These are phyloP conservation scores for Trachythela sp. DNA, from an alignment of 64 coral and sea anemone species.

Conservation along the genomic window DNA sequence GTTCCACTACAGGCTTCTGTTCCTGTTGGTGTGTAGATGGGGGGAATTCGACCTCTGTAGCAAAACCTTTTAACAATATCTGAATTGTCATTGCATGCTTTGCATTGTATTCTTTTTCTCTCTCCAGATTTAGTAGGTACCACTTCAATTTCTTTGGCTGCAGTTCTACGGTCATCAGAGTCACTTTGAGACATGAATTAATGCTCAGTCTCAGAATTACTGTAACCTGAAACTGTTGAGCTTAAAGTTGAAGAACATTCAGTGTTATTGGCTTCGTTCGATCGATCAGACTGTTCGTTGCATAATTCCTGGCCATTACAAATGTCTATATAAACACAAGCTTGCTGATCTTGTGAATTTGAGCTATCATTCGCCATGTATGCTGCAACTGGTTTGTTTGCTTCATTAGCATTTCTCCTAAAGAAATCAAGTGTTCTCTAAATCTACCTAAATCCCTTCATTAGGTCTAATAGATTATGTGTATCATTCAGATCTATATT, in stretches of 20 bases:
- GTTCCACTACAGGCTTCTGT: background rate
- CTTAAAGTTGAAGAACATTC: background rate
- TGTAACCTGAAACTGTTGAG: background rate
- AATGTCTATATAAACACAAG: background rate
- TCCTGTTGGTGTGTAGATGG: background rate
- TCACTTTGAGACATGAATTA: background rate
- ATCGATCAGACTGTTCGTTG: background rate
- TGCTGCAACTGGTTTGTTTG: background rate
- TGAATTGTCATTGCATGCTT: background rate
- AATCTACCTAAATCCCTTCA: too few relatives aligned
- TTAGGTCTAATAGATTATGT: too few relatives aligned
- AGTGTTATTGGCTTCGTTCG: background rate
- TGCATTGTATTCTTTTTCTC: background rate
- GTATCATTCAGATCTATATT: too few relatives aligned
- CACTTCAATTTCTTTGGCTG: background rate
- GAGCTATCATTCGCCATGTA: background rate
- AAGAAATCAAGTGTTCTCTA: conserved; percentile 7
- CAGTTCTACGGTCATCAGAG: background rate
- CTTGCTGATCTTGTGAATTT: background rate
- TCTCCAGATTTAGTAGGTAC: background rate
- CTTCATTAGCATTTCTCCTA: background rate
- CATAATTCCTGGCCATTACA: background rate
- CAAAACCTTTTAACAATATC: background rate
- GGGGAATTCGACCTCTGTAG: background rate
- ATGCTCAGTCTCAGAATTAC: background rate